Evolutionary conservation across 92 coral and sea anemone genomes (phyloP).

Genomic region (Hydrozoanthus gracilis): DNA sequence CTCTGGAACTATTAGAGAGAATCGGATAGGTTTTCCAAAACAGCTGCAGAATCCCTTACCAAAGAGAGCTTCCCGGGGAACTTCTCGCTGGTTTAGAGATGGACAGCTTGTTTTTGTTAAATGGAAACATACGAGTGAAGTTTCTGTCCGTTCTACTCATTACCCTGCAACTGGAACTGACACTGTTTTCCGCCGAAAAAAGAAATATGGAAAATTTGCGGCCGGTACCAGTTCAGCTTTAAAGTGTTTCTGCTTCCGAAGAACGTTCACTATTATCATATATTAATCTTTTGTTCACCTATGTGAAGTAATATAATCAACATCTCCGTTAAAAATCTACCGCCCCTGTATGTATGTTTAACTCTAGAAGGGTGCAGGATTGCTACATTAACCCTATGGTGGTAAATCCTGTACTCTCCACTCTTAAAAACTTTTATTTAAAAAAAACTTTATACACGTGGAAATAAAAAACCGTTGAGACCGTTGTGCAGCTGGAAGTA

Average conservation of each 20-base stretch:
- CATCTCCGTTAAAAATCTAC: too few species aligned
- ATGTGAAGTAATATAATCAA: too few species aligned
- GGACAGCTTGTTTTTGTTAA: constrained; percentile 36
- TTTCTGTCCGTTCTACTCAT: constrained; percentile 35
- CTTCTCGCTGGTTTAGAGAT: constrained; percentile 45
- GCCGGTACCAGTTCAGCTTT: too few species aligned
- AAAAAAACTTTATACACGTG: constrained; percentile 44
- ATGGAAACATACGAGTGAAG: constrained; percentile 53
- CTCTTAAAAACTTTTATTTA: too few species aligned
- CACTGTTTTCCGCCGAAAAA: background rate
- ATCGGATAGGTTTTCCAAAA: constrained; percentile 60
- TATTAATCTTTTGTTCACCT: too few species aligned
- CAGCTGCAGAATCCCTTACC: background rate
- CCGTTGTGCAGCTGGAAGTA: background rate
- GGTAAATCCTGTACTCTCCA: too few species aligned
- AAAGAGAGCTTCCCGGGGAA: constrained; percentile 32
- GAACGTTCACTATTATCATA: too few species aligned
- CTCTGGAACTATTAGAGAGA: constrained; percentile 66
- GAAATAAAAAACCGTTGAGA: too few species aligned
- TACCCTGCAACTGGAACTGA: constrained; percentile 39
- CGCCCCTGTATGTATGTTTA: too few species aligned
- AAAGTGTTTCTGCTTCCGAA: too few species aligned
- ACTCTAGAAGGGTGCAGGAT: too few species aligned
- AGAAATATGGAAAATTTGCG: constrained; percentile 44
- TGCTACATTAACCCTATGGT: too few species aligned